Evolutionary conservation across 2,113 vertebrate species (phyloP), one percentile per base, ranked within the genome.

Genomic region (Isurus oxyrinchus): DNA sequence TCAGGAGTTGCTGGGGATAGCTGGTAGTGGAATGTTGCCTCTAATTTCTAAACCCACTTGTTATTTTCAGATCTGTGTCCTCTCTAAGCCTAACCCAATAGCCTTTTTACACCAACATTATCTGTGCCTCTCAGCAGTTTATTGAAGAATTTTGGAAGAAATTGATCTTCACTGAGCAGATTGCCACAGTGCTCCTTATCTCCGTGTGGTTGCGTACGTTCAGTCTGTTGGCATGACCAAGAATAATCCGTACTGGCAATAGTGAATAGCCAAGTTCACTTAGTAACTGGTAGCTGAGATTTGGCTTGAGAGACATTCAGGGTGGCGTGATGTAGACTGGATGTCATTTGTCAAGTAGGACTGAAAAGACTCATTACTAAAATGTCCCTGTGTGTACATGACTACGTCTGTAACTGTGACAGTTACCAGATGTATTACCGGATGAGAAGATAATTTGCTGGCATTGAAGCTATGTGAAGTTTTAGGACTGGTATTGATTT

Each of bases 401-500:
- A 57, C 25, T 59, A 11, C 49, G 53, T 14, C 27, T 90, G 53
- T 90, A 59, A 90, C 53, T 13, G 25, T 8, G 27, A 27, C 25
- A 57, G 53, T 90, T 59, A 90, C 53, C 87, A 90, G 27, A 90
- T 90, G 13, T 57, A 88, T 88, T 49, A 88, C 49, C 49, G 25
- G 87, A 90, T 90, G 53, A 27, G 57, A 88, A 57, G 25, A 27
- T 27, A 53, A 59, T 59, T 90, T 90, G 35, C 87, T 35, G 8
- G 53, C 87, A 90, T 57, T 59, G 53, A 90, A 88, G 86, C 86
- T 27, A 49, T 88, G 49, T 88, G 86, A 88, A 59, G 27, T 53
- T 35, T 90, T 90, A 90, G 55, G 7, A 90, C 55, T 90, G 19
- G 53, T 57, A 90, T 59, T 90, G 87, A 90, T 90, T 90, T 90